phyloP scores from a whole-genome alignment of 2,797 vertebrate genomes.

The Novumbra hubbsi region DNA sequence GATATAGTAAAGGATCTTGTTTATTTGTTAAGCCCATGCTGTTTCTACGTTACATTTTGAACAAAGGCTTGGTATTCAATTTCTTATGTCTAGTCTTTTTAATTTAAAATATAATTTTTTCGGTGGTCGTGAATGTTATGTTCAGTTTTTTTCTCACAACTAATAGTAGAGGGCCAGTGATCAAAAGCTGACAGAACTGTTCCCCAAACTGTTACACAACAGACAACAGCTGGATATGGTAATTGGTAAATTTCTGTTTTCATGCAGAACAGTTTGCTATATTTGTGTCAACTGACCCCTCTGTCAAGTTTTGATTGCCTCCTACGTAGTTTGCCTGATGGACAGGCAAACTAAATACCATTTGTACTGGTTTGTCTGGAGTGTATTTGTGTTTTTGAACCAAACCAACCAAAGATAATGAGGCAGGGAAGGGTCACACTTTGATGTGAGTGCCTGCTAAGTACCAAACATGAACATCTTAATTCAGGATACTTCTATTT shows the following conservation, averaged over 20 bases:
- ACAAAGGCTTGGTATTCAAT: conserved; percentile 6
- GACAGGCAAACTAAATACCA: conserved; percentile 1
- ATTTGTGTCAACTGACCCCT: conserved; percentile 15
- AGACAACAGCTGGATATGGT: neutral
- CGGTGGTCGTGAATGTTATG: conserved; percentile 36
- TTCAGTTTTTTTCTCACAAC: conserved; percentile 19
- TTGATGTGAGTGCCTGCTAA: too few species aligned
- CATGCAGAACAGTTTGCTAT: neutral
- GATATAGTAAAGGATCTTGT: conserved; percentile 2
- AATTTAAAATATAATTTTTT: conserved; percentile 31
- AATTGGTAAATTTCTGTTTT: conserved; percentile 20
- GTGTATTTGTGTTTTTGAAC: neutral
- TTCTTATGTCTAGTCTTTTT: conserved; percentile 23
- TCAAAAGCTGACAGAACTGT: conserved; percentile 35
- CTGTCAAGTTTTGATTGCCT: neutral
- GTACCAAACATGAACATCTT: too few species aligned
- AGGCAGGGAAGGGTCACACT: neutral
- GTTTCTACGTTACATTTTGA: neutral
- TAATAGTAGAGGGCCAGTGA: conserved; percentile 24
- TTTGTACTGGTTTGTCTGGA: neutral
- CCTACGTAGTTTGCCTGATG: conserved; percentile 11
- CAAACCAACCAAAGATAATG: neutral
- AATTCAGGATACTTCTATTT: neutral
- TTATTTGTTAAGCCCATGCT: conserved; percentile 3
- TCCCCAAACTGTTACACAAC: conserved; percentile 17